These are phyloP conservation scores for Malurus melanocephalus DNA, from an alignment of 2,113 vertebrate species.

Conservation along the genomic window DNA sequence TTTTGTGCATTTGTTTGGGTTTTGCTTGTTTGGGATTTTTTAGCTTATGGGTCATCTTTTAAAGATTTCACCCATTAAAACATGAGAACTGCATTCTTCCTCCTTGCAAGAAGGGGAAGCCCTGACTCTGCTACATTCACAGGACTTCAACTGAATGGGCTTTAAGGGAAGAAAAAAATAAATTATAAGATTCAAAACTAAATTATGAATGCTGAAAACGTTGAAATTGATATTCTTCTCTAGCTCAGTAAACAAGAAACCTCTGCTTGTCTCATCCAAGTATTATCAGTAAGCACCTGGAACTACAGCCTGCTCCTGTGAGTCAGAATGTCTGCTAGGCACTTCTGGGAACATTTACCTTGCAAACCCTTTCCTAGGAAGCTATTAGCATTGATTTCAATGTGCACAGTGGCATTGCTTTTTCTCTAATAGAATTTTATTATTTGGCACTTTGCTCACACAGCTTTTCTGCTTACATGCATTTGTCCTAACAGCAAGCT, in stretches of 20 bases:
- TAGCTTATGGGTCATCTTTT: background rate
- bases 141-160: background rate
- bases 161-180: background rate
- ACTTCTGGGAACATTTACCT: background rate
- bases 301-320: background rate
- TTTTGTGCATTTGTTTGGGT: background rate
- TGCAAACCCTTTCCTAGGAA: background rate
- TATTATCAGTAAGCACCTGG: background rate
- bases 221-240: background rate
- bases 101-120: background rate
- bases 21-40: background rate
- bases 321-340: background rate
- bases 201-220: background rate
- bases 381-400: constrained; percentile 15
- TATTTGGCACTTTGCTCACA: background rate
- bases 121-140: background rate
- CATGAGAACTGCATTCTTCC: background rate
- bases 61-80: background rate
- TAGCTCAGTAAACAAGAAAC: background rate
- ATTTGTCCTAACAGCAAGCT: constrained; percentile 21
- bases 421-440: background rate
- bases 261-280: background rate
- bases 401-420: background rate
- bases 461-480: background rate
- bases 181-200: background rate